Percentiles rank a stretch among this genome's conserved stretches.
Conservation (phyloP, 2,797 vertebrate species). For the Gymnothorax javanicus region DNA sequence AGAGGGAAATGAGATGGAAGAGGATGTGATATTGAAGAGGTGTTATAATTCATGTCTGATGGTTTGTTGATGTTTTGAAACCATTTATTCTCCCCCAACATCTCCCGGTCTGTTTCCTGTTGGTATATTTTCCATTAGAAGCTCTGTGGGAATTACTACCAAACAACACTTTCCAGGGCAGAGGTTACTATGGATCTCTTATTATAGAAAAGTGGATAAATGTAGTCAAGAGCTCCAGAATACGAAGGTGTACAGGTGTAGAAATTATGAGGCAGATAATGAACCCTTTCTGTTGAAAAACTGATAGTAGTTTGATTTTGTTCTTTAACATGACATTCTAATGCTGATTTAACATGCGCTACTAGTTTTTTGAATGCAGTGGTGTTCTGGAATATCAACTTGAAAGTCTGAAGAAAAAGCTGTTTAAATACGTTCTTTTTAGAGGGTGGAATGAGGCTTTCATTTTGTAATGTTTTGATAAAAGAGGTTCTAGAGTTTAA, state of each 20-base stretch:
- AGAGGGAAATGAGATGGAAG: not conserved
- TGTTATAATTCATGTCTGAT: not conserved
- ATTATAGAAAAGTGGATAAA: not conserved
- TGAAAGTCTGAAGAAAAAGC: too few relatives aligned
- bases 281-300: too few relatives aligned
- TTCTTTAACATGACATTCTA: too few relatives aligned
- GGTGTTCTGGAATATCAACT: too few relatives aligned
- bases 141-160: not conserved
- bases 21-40: not conserved
- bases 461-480: not conserved
- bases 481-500: not conserved
- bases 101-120: conserved; percentile 1
- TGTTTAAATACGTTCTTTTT: too few relatives aligned
- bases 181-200: not conserved
- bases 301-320: too few relatives aligned
- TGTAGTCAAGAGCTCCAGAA: not conserved
- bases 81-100: not conserved
- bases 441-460: not conserved
- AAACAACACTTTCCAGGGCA: not conserved
- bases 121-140: conserved; percentile 2
- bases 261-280: not conserved
- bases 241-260: not conserved
- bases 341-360: too few relatives aligned
- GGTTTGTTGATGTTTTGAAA: conserved; percentile 14
- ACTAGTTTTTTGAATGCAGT: too few relatives aligned